phyloP scores from a whole-genome alignment of 2,888 invertebrate genomes.

The Caradrina kadenii region DNA sequence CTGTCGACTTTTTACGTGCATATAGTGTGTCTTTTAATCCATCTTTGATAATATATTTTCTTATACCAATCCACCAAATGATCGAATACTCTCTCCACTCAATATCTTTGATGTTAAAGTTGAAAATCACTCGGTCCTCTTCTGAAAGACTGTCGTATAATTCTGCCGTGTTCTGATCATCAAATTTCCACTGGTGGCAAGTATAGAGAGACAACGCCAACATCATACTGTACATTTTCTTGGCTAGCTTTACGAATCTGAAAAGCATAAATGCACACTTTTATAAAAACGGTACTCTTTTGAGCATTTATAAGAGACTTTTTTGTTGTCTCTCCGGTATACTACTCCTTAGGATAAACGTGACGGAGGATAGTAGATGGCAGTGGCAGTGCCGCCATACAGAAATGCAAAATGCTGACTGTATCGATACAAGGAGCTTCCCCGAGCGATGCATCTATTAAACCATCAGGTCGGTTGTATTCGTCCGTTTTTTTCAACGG shows the following conservation, averaged over 20 bases:
- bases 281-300: too few species aligned
- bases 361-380: too few species aligned
- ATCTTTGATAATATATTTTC: constrained; percentile 31
- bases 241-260: constrained; percentile 16
- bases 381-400: too few species aligned
- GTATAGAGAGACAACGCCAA: neutral
- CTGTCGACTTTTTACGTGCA: neutral
- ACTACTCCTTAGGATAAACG: too few species aligned
- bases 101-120: constrained; percentile 17
- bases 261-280: neutral
- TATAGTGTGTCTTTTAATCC: constrained; percentile 7
- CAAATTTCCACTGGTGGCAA: constrained; percentile 17
- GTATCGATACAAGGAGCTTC: too few species aligned
- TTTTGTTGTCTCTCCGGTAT: too few species aligned
- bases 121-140: constrained; percentile 21
- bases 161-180: constrained; percentile 14
- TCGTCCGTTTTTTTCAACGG: too few species aligned
- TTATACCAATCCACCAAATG: neutral
- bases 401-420: too few species aligned
- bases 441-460: too few species aligned
- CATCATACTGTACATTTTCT: constrained; percentile 3
- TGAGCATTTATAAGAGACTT: too few species aligned
- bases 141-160: constrained; percentile 17
- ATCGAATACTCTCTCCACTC: constrained; percentile 9
- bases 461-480: too few species aligned